These are phyloP conservation scores for Mythimna lalbum DNA, from an alignment of 2,888 invertebrate genomes.

Conservation along the genomic window DNA sequence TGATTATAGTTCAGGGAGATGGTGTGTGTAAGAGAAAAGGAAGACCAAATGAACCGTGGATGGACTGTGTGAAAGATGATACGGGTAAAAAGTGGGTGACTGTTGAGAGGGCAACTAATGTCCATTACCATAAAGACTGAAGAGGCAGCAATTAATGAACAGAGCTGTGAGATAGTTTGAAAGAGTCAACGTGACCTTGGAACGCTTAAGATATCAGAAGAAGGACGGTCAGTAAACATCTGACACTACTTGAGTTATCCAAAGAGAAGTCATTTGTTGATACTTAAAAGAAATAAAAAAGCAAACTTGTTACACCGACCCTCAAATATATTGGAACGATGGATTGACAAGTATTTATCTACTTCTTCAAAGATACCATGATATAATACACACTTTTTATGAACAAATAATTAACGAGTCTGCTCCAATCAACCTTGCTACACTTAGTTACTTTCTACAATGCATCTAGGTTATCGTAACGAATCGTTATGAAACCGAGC, in stretches of 20 bases:
- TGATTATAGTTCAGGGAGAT: too few relatives aligned
- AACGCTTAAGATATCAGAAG: too few relatives aligned
- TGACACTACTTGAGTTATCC: too few relatives aligned
- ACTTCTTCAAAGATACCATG: conserved; percentile 1
- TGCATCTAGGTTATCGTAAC: conserved; percentile 72
- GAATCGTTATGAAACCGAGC: conserved; percentile 62
- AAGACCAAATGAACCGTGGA: neutral
- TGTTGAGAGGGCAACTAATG: too few relatives aligned
- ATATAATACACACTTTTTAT: conserved; percentile 31
- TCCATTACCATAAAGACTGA: too few relatives aligned
- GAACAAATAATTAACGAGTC: conserved; percentile 54
- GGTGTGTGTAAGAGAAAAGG: too few relatives aligned
- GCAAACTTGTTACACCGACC: too few relatives aligned
- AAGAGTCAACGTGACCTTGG: too few relatives aligned
- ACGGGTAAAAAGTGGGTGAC: neutral
- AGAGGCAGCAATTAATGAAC: too few relatives aligned
- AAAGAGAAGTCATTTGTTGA: neutral
- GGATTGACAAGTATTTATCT: too few relatives aligned
- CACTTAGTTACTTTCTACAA: conserved; percentile 68
- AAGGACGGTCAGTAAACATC: too few relatives aligned
- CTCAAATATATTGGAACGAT: neutral
- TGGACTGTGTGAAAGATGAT: neutral
- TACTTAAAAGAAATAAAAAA: neutral
- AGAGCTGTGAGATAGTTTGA: too few relatives aligned
- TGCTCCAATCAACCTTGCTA: conserved; percentile 66